Evolutionary conservation across 2,113 vertebrate species (phyloP).

Genomic region (Phylloscopus trochilus): DNA sequence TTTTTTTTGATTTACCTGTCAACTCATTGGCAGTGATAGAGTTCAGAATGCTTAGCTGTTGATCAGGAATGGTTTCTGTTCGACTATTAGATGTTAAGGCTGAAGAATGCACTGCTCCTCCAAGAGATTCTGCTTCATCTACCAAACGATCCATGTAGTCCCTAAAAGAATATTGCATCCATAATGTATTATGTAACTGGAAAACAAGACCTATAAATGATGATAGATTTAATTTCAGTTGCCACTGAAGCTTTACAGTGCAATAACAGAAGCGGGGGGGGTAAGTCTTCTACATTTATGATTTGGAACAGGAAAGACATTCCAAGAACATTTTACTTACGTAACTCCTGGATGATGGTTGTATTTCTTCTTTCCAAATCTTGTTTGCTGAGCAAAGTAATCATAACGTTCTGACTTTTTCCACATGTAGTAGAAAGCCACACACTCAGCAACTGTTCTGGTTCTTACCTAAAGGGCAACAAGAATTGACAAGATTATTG

Average conservation of each 20-base stretch:
- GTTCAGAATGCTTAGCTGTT: conserved; percentile 91
- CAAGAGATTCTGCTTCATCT: too few species aligned
- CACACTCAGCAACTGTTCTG: conserved; percentile 94
- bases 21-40: conserved; percentile 95
- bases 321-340: conserved; percentile 76
- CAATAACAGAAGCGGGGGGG: not conserved
- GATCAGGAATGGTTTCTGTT: conserved; percentile 80
- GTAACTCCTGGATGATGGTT: conserved; percentile 97
- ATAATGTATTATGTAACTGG: not conserved
- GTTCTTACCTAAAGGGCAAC: conserved; percentile 80
- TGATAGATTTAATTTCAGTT: not conserved
- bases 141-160: too few species aligned
- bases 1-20: conserved; percentile 78
- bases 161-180: conserved; percentile 59
- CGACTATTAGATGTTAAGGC: too few species aligned
- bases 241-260: not conserved
- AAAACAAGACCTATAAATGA: not conserved
- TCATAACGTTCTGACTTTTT: conserved; percentile 98
- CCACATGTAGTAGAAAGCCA: conserved; percentile 99
- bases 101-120: too few species aligned
- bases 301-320: not conserved
- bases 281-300: not conserved
- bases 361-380: conserved; percentile 96
- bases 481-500: not conserved
- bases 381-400: conserved; percentile 95